Base-by-base conservation (phyloP, 2,888 invertebrate species). In the Achlya flavicornis region DNA sequence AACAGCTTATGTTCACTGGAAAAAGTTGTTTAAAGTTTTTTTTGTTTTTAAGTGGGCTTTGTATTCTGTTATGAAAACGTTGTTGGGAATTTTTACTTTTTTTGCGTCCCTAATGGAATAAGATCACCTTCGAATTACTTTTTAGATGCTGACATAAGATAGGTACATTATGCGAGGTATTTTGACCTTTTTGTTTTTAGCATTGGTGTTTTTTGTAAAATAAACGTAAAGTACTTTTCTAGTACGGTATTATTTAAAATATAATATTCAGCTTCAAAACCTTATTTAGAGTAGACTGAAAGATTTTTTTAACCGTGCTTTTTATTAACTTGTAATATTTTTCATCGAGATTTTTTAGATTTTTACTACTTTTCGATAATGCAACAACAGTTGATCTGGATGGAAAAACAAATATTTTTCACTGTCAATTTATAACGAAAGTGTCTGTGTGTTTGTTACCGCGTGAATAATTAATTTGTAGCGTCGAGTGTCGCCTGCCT, bases 401-500 rank as follows among this genome's bases (percentile, higher is more conserved):
- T 60, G 62, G 38, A 53, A 57, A 60, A 60, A 48, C 33, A 59
- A 63, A 48, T 57, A 61, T 64, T 66, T 63, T 63, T 61, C 65
- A 61, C 59, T 19, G 61, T 41, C 60, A 63, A 63, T 63, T 63
- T 61, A 63, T 67, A 67, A 64, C 58, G 60, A 68, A 67, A 66
- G 61, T 64, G 65, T 66, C 65, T 68, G 70, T 63, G 72, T 72
- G 73, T 66, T 70, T 68, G 67, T 59, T 53, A 53, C 53, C 53
- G 53, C 68, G 73, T 73, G 66, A 73, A 73, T 80, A 78, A 81
- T 79, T 78, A 78, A 80, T 80, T 74, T 73, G 78, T 79, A 78
- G 71, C 74, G 72, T 72, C 75, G 72, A 66, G 63, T 70, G 69
- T 72, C 66, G 66, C 66, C 62, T 67, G 66, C 64, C 66, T 69